Percentiles rank a stretch among this genome's conserved stretches.
Conservation (phyloP, 2,113 vertebrate genomes). For the Boulengeromyrus knoepffleri region DNA sequence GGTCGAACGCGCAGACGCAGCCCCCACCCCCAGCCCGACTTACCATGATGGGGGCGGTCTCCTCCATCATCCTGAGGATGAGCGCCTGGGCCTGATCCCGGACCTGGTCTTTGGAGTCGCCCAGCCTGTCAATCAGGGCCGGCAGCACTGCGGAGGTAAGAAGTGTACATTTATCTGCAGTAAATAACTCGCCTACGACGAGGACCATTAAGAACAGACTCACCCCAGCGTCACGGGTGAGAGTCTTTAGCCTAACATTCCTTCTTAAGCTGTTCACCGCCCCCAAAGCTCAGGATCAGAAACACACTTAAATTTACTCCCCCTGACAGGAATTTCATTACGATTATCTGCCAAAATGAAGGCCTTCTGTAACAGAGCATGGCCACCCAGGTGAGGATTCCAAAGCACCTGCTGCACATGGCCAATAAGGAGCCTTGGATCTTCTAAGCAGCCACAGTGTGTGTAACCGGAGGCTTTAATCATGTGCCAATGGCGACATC, state of each 20-base stretch:
- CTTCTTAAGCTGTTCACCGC: background rate
- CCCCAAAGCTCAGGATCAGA: background rate
- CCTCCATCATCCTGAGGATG: slow-evolving; percentile 80
- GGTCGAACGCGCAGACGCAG: background rate
- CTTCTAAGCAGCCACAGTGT: background rate
- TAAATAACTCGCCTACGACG: background rate
- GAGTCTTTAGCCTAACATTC: no score
- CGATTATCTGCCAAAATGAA: background rate
- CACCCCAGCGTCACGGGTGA: background rate
- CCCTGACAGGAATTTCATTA: background rate
- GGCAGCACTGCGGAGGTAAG: slow-evolving; percentile 63
- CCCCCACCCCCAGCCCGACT: slow-evolving; percentile 22
- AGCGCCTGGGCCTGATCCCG: slow-evolving; percentile 86
- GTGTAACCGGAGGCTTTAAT: background rate
- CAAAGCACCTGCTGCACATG: background rate
- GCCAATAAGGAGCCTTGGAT: background rate
- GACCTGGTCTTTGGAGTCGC: slow-evolving; percentile 92
- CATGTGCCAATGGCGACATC: background rate
- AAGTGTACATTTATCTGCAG: background rate
- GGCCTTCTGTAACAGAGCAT: background rate
- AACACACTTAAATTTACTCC: background rate
- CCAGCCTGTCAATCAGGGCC: slow-evolving; percentile 85
- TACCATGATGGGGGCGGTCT: slow-evolving; percentile 80
- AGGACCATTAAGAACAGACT: no score
- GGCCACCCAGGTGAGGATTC: background rate